Evolutionary conservation across 2,113 vertebrate species (phyloP).

Genomic region (Chaetodon trifascialis): DNA sequence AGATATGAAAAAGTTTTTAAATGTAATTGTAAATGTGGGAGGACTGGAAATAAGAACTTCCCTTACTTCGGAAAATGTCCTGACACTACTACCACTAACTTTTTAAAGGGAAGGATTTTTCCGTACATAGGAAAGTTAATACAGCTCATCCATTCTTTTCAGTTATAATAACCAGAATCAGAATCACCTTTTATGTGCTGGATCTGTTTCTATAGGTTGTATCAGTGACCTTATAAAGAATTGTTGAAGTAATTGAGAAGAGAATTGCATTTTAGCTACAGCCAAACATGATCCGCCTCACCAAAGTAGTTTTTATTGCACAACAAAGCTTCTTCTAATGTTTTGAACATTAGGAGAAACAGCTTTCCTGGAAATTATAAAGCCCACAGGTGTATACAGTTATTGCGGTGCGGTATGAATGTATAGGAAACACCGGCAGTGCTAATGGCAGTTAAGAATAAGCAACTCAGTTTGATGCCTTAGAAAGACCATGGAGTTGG

Average conservation of each 20-base stretch:
- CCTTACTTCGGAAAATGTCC: conserved; percentile 1
- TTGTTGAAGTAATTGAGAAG: neutral
- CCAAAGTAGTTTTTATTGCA: neutral
- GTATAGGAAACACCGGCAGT: neutral
- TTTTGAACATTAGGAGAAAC: neutral
- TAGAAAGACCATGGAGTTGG: neutral
- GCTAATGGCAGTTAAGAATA: neutral
- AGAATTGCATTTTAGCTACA: neutral
- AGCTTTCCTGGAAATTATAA: neutral
- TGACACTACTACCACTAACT: neutral
- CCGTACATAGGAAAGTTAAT: neutral
- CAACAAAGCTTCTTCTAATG: too few relatives aligned
- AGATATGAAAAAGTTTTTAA: conserved; percentile 37
- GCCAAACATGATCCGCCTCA: neutral
- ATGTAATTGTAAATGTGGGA: conserved; percentile 27
- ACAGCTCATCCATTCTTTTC: neutral
- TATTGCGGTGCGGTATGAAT: neutral
- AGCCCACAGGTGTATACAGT: neutral
- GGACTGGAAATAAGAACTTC: neutral
- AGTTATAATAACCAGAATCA: neutral
- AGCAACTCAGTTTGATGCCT: neutral
- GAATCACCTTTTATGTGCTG: neutral
- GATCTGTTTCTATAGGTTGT: neutral
- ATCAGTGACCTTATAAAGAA: neutral
- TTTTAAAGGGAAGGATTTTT: neutral